phyloP scores from a whole-genome alignment of 2,797 vertebrate species.

The Paedocypris micromegethes region DNA sequence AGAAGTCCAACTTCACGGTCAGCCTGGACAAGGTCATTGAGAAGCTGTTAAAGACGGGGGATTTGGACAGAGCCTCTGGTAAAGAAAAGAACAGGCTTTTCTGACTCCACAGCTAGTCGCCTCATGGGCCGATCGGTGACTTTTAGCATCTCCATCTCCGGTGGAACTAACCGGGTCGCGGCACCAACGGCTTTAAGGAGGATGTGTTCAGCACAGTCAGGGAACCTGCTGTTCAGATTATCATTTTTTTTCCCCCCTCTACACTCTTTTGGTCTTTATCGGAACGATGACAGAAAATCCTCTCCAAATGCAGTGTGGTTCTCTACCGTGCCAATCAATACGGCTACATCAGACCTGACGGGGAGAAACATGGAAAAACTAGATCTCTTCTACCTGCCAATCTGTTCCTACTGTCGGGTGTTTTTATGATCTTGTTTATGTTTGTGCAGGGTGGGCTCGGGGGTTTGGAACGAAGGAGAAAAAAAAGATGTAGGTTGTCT shows the following conservation, averaged over 20 bases:
- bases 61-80: constrained; percentile 63
- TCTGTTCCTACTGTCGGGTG: constrained; percentile 38
- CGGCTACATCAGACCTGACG: constrained; percentile 45
- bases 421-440: constrained; percentile 39
- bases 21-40: constrained; percentile 80
- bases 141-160: constrained; percentile 29
- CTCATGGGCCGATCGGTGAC: constrained; percentile 48
- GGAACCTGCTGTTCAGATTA: constrained; percentile 62
- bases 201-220: constrained; percentile 62
- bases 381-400: constrained; percentile 47
- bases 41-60: constrained; percentile 70
- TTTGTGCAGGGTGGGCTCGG: constrained; percentile 34
- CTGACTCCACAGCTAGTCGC: constrained; percentile 42
- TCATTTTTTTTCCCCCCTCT: constrained; percentile 43
- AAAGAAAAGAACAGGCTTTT: constrained; percentile 71
- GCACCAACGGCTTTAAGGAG: constrained; percentile 59
- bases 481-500: constrained; percentile 27
- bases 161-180: constrained; percentile 55
- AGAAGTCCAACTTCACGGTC: constrained; percentile 47
- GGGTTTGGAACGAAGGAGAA: constrained; percentile 34
- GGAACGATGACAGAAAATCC: constrained; percentile 59
- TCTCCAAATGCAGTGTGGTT: constrained; percentile 56
- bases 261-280: constrained; percentile 38
- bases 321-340: constrained; percentile 64
- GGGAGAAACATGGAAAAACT: constrained; percentile 39